Conservation (phyloP, 2,888 invertebrate genomes). For the Andrena fulva region DNA sequence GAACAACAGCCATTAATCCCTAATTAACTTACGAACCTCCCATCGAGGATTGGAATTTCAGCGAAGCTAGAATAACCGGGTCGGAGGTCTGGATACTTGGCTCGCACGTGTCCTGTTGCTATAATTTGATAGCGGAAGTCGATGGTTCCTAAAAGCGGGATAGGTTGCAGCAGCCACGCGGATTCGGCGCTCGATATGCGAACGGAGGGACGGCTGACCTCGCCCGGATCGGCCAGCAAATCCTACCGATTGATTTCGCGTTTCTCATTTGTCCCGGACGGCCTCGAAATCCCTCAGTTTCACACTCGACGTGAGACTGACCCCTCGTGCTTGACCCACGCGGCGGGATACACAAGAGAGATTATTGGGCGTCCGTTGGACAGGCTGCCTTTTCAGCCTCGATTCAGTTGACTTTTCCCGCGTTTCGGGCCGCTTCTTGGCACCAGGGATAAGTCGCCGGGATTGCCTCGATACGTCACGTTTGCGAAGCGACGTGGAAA, state of each 20-base stretch:
- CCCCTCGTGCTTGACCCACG: conserved; percentile 76
- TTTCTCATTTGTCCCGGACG: conserved; percentile 64
- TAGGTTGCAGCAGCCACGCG: conserved; percentile 10
- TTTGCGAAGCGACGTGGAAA: conserved; percentile 53
- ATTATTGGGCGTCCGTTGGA: conserved; percentile 56
- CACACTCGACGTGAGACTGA: conserved; percentile 82
- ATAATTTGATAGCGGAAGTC: too few species aligned
- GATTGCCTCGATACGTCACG: conserved; percentile 52
- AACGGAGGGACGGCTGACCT: not conserved
- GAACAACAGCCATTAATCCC: too few species aligned
- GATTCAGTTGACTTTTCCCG: conserved; percentile 29
- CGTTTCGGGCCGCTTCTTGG: conserved; percentile 28
- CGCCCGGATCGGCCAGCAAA: conserved; percentile 52
- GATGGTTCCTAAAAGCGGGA: not conserved
- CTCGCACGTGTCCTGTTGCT: too few species aligned
- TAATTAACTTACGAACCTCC: not conserved
- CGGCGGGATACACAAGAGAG: conserved; percentile 66
- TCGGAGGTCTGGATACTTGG: not conserved
- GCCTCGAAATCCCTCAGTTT: conserved; percentile 78
- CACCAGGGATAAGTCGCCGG: conserved; percentile 25
- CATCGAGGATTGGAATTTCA: not conserved
- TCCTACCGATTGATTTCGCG: conserved; percentile 78
- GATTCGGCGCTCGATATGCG: not conserved
- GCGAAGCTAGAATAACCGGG: not conserved
- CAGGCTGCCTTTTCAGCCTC: conserved; percentile 35